A percentile compares a stretch with the other conserved stretches of the same genome.
Conservation (phyloP, 2,797 vertebrate genomes). For the Argya squamiceps region DNA sequence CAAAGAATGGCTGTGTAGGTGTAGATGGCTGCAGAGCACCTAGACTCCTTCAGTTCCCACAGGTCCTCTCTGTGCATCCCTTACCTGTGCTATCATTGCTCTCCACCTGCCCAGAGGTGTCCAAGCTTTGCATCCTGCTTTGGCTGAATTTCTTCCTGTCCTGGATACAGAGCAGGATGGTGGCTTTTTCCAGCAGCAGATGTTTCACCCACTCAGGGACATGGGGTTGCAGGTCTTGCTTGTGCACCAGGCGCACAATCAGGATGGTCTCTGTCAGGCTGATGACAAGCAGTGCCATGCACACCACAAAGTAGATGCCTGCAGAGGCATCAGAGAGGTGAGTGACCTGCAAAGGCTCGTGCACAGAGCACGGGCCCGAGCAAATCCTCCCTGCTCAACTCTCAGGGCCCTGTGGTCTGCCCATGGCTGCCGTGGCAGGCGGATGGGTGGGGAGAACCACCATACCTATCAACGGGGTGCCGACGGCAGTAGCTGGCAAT, state of each 20-base stretch:
- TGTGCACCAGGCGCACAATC: constrained; percentile 93
- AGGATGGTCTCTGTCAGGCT: constrained; percentile 94
- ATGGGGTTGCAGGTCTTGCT: constrained; percentile 91
- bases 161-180: constrained; percentile 85
- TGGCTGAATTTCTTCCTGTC: constrained; percentile 78
- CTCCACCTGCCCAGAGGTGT: constrained; percentile 79
- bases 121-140: constrained; percentile 38
- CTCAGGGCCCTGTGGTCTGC: not conserved
- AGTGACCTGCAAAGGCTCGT: not conserved
- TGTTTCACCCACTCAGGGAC: constrained; percentile 89
- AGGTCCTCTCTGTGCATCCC: not conserved
- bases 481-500: constrained; percentile 91
- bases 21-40: rapidly evolving
- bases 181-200: constrained; percentile 85
- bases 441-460: rapidly evolving
- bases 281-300: constrained; percentile 96
- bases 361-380: not conserved
- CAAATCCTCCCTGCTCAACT: not conserved
- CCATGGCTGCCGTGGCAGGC: rapidly evolving
- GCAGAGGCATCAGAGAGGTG: not conserved
- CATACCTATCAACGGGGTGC: constrained; percentile 91
- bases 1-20: not conserved
- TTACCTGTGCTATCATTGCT: constrained; percentile 83
- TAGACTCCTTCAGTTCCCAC: not conserved
- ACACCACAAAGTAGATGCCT: constrained; percentile 98